Conservation (phyloP, 2,797 vertebrate genomes). For the Gallinago nigripennis region DNA sequence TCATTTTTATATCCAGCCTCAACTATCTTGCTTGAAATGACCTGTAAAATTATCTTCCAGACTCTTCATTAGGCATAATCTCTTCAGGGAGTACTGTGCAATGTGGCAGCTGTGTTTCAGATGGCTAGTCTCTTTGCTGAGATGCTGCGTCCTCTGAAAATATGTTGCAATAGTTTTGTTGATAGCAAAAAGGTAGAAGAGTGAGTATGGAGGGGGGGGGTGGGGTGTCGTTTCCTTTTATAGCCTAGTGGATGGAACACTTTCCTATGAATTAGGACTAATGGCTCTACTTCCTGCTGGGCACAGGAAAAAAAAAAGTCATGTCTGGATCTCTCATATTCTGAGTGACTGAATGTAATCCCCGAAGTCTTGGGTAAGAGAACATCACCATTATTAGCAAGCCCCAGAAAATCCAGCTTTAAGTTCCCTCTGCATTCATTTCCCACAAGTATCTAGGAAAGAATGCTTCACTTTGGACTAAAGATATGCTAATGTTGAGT, state of each 20-base stretch:
- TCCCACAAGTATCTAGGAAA: not conserved
- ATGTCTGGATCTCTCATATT: not conserved
- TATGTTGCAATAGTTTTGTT: not conserved
- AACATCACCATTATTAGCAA: not conserved
- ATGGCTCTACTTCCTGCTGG: not conserved
- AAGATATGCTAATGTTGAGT: not conserved
- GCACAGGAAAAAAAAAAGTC: not conserved
- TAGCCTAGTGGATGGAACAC: not conserved
- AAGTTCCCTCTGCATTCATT: not conserved
- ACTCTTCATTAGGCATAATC: slow-evolving; percentile 53
- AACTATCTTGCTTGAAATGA: slow-evolving; percentile 53
- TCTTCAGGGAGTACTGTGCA: slow-evolving; percentile 46
- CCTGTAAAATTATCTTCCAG: slow-evolving; percentile 63
- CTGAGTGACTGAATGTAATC: not conserved
- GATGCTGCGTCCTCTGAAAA: not conserved
- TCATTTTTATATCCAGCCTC: slow-evolving; percentile 31
- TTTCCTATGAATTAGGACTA: not conserved
- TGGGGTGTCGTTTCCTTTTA: not conserved
- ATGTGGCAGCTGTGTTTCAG: slow-evolving; percentile 36
- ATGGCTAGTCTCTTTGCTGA: not conserved
- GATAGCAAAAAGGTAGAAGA: not conserved
- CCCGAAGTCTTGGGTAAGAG: not conserved
- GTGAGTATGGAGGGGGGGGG: not conserved
- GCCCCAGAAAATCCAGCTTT: not conserved
- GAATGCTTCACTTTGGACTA: not conserved